These are phyloP conservation scores for Brienomyrus longianalis DNA, from an alignment of 2,113 vertebrate genomes.

Conservation along the genomic window DNA sequence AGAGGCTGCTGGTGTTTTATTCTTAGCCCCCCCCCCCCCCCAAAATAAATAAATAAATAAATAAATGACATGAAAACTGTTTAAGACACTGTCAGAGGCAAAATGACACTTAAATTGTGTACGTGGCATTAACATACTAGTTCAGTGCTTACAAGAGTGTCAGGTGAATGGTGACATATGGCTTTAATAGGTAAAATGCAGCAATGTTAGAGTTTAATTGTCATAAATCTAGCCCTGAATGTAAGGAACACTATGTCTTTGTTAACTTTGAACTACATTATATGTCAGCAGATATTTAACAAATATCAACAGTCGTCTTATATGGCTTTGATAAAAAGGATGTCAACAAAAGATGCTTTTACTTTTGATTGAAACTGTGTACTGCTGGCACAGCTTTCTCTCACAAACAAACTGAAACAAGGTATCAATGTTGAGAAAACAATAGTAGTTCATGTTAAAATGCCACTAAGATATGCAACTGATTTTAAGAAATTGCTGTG, in stretches of 20 bases:
- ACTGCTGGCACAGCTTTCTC: not conserved
- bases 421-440: not conserved
- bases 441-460: not conserved
- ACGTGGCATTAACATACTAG: not conserved
- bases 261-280: not conserved
- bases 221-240: not conserved
- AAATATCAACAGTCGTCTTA: not conserved
- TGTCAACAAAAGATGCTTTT: not conserved
- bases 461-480: not conserved
- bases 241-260: not conserved
- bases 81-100: not conserved
- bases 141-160: not conserved
- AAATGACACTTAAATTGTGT: not conserved
- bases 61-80: not conserved
- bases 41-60: not conserved
- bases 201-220: not conserved
- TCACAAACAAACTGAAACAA: not conserved
- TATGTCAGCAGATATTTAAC: not conserved
- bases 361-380: not conserved
- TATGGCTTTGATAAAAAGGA: not conserved
- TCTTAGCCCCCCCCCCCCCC: not conserved
- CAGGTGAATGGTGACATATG: not conserved
- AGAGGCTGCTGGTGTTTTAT: not conserved
- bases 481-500: slow-evolving; percentile 1
- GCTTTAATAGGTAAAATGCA: not conserved